These are phyloP conservation scores for Tringa solitaria DNA, from an alignment of 2,113 vertebrate genomes.

Conservation along the genomic window DNA sequence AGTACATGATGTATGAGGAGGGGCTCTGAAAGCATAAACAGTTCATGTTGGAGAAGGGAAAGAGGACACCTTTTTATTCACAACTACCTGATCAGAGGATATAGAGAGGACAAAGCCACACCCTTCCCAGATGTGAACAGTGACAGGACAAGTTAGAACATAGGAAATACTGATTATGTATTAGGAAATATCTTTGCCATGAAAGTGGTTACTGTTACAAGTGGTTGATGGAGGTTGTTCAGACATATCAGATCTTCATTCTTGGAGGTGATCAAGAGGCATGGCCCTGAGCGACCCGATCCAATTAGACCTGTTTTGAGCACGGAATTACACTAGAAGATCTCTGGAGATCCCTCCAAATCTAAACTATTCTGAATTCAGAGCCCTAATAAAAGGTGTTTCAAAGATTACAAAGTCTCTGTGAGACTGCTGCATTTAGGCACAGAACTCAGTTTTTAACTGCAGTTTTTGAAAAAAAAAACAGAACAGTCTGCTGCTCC, in stretches of 20 bases:
- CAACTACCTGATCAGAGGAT: neutral
- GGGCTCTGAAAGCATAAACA: neutral
- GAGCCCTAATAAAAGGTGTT: neutral
- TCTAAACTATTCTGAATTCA: neutral
- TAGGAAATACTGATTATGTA: neutral
- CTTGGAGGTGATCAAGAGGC: neutral
- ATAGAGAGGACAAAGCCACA: neutral
- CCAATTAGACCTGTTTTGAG: neutral
- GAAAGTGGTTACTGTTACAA: neutral
- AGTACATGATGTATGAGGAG: neutral
- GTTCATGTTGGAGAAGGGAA: neutral
- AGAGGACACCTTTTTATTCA: neutral
- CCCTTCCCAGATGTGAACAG: neutral
- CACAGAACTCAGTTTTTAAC: neutral
- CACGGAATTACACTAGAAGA: neutral
- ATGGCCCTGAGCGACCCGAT: neutral
- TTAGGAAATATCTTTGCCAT: neutral
- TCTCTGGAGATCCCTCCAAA: neutral
- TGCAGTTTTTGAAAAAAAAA: neutral
- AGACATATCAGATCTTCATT: neutral
- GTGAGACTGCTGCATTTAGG: neutral
- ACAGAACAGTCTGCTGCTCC: neutral
- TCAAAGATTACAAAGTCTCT: neutral
- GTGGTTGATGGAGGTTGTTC: neutral
- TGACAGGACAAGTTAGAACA: neutral